A percentile compares a stretch with the other conserved stretches of the same genome.
phyloP scores from a whole-genome alignment of 2,113 vertebrate species.

The Chaetodon trifascialis region DNA sequence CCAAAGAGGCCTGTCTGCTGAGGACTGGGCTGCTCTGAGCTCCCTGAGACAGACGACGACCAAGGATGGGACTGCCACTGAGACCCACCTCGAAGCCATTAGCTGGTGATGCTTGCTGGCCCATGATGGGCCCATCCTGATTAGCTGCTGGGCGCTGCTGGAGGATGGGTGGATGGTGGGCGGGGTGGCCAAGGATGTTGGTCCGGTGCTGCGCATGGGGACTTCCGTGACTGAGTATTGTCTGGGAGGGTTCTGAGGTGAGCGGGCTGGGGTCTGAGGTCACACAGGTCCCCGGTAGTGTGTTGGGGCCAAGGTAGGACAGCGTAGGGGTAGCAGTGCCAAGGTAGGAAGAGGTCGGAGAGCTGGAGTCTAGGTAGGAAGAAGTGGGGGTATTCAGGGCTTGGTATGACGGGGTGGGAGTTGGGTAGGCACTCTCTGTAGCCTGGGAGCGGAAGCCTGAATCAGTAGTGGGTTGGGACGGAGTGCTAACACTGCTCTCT shows the following conservation, averaged over 20 bases:
- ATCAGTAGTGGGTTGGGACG: slow-evolving; percentile 85
- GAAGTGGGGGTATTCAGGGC: slow-evolving; percentile 71
- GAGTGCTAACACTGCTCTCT: slow-evolving; percentile 86
- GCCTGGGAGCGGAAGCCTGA: slow-evolving; percentile 86
- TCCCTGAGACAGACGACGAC: slow-evolving; percentile 65
- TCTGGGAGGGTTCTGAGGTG: slow-evolving; percentile 78
- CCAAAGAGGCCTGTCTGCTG: slow-evolving; percentile 69
- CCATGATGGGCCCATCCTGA: slow-evolving; percentile 60
- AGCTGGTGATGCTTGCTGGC: slow-evolving; percentile 54
- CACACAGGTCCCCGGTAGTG: slow-evolving; percentile 55
- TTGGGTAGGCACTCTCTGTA: slow-evolving; percentile 77
- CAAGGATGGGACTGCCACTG: slow-evolving; percentile 74
- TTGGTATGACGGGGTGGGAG: slow-evolving; percentile 79
- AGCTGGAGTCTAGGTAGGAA: slow-evolving; percentile 83
- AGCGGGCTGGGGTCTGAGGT: slow-evolving; percentile 71
- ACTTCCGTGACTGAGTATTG: slow-evolving; percentile 81
- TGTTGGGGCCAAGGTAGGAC: slow-evolving; percentile 74
- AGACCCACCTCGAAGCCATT: slow-evolving; percentile 76
- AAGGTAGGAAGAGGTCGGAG: slow-evolving; percentile 78
- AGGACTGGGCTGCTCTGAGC: slow-evolving; percentile 74
- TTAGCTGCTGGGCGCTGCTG: slow-evolving; percentile 79
- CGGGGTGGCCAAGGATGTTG: slow-evolving; percentile 80
- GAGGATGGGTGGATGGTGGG: slow-evolving; percentile 80
- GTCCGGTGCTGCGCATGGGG: slow-evolving; percentile 86
- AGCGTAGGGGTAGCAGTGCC: slow-evolving; percentile 77